Evolutionary conservation across 1,140 invertebrate genomes (phyloP), one percentile per base, ranked within the genome.

Genomic region (Formica exsecta): DNA sequence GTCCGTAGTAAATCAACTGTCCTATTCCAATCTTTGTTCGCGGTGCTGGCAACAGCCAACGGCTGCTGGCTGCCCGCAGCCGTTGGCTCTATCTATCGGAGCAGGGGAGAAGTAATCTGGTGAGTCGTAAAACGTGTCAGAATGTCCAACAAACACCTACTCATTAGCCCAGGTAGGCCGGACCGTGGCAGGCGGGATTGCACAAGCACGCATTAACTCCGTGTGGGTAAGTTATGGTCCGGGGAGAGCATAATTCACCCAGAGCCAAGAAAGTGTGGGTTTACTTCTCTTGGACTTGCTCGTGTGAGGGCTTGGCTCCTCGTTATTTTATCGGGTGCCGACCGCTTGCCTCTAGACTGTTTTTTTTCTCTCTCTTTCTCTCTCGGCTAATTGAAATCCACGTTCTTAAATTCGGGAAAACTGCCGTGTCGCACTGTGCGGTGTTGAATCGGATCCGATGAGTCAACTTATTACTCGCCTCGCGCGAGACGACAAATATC

Each of bases 131-230:
- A 94, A 94, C 93, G 94, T 93, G 94, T 94, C 93, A 92, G 92
- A 93, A 94, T 92, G 94, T 94, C 94, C 92, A 93, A 93, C 93
- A 93, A 94, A 94, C 94, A 94, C 94, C 94, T 94, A 94, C 94
- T 94, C 94, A 94, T 94, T 94, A 94, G 93, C 92, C 90, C 91
- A 92, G 92, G 92, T 93, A 92, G 92, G 91, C 90, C 86, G 90
- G 89, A 86, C 89, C 88, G 86, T 89, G 91, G 90, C 91, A 92
- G 89, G 90, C 90, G 87, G 91, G 93, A 94, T 94, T 93, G 92
- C 92, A 93, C 93, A 93, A 92, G 92, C 91, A 89, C 84, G 91
- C 93, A 94, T 94, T 94, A 93, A 93, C 91, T 94, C 87, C 86
- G 91, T 91, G 91, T 91, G 86, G 89, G 92, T 94, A 93, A 94